phyloP scores from a whole-genome alignment of 53 echinoderm and acorn worm genomes.

The Echinarachnius parma region DNA sequence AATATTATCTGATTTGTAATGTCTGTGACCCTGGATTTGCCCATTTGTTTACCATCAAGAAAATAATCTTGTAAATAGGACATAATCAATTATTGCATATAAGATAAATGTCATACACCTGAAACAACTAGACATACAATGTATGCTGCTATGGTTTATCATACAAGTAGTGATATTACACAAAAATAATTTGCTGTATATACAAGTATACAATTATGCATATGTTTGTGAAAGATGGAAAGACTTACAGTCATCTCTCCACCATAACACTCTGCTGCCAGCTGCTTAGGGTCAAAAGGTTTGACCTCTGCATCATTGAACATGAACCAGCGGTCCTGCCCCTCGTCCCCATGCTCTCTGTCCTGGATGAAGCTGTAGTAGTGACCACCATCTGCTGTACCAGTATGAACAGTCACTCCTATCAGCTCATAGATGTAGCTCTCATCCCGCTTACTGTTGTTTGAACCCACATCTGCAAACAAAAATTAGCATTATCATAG shows the following conservation, averaged over 20 bases:
- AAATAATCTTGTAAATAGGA: no score
- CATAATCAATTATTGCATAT: no score
- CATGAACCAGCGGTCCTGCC: conserved; percentile 77
- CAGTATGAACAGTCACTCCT: conserved; percentile 88
- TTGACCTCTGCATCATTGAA: conserved; percentile 93
- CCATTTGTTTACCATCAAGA: no score
- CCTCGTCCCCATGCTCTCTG: conserved; percentile 54
- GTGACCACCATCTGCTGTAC: conserved; percentile 86
- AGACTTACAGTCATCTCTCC: conserved; percentile 89
- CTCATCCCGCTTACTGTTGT: conserved; percentile 3
- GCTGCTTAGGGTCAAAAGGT: conserved; percentile 81
- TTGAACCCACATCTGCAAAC: conserved; percentile 14
- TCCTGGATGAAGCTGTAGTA: conserved; percentile 93
- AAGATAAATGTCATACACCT: no score
- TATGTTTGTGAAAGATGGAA: no score
- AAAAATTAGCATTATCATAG: neutral
- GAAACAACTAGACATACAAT: no score
- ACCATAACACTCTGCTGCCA: conserved; percentile 83
- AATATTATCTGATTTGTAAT: no score
- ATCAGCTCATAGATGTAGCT: conserved; percentile 68
- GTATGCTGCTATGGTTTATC: no score
- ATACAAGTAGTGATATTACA: no score
- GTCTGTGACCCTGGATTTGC: no score
- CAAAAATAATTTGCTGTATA: no score
- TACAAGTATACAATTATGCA: no score